Base-by-base conservation (phyloP, 2,113 vertebrate species). In the Tangachromis dhanisi region DNA sequence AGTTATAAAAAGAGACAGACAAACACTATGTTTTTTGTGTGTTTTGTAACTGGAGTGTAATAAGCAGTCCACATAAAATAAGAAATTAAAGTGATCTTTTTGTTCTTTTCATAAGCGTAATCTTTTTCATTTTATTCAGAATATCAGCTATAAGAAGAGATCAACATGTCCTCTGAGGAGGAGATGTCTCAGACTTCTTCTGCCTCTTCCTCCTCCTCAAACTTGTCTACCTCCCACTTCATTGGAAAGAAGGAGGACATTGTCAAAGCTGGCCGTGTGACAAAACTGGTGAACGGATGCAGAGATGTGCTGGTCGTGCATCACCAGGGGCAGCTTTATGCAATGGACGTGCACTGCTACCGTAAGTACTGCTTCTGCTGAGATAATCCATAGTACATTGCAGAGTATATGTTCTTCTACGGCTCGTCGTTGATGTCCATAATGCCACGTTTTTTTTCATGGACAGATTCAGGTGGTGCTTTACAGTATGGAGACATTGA, bases 331-430 rank as follows among this genome's bases (percentile, higher is more conserved):
- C 94, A 94, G 80, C 96, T 98, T 84, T 94, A 99, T 81, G 98
- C 98, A 35, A 91, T 99, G 97, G 98, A 99, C 68, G 95, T 95
- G 84, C 97, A 95, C 71, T 99, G 98, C 92, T 99, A 99, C 91
- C 98, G 98, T 99, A 97, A 98, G 14, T 33, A 14, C 71, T 35
- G 31, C 76, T 16, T 89, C 33, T 66, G 16, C 84, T 17, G 7
- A 68, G 7, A 8, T 71, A 29, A 68, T n/a, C 21, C 1, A 9
- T 24, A 16, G 14, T 24, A 73, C 68, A 26, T 35, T 33, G 40
- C 24, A 26, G 8, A 57, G 47, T 73, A 49, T 45, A 29, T 14
- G 73, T 31, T 88, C 12, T 45, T 42, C 9, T 40, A 14, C 6
- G 16, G 6, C 51, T 47, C 2, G 5, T 71, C 12, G 2, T 68